Base-by-base conservation (phyloP, 2,113 vertebrate genomes). In the Gambusia affinis region DNA sequence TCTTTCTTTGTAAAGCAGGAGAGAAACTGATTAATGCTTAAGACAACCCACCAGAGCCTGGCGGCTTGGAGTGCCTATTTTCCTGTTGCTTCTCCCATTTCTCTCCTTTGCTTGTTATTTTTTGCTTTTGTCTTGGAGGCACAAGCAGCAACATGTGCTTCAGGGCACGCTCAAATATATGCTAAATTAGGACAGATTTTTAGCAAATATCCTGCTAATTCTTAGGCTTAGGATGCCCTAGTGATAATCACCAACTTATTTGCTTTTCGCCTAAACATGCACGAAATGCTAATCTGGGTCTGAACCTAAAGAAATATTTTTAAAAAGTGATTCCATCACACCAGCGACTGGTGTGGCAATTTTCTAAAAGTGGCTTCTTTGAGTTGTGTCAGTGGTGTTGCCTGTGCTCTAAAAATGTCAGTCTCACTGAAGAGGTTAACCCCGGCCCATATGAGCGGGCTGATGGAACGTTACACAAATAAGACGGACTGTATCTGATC, bases 321-420 rank as follows among this genome's bases (percentile, higher is more conserved):
- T 72, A 83, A 86, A 81, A 85, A 54, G 67, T 83, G 71, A 87
- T 86, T 79, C 83, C 83, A 85, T 90, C 69, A 6, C 79, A 69
- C 79, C 85, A 85, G n/a, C 76, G 80, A 83, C 72, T 83, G 83
- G 78, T 85, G 60, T 87, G 89, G 82, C 80, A 78, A 83, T 87
- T 87, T 78, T 88, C 79, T 79, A 85, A 89, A 88, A 80, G 84
- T 91, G 84, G 80, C 83, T 75, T 81, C 83, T 75, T 81, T 76
- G 73, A 78, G 72, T 76, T 83, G 19, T 86, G 86, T 81, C 85
- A 84, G 84, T 72, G 65, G 72, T 86, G 75, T 76, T 88, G 88
- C 71, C 85, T 87, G 80, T 88, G 90, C 88, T 93, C 91, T 86
- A 89, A 91, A 93, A 92, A 92, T 88, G 91, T 92, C 92, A 92